These are phyloP conservation scores for Aphidius gifuensis DNA, from an alignment of 1,140 invertebrate genomes.

Conservation along the genomic window DNA sequence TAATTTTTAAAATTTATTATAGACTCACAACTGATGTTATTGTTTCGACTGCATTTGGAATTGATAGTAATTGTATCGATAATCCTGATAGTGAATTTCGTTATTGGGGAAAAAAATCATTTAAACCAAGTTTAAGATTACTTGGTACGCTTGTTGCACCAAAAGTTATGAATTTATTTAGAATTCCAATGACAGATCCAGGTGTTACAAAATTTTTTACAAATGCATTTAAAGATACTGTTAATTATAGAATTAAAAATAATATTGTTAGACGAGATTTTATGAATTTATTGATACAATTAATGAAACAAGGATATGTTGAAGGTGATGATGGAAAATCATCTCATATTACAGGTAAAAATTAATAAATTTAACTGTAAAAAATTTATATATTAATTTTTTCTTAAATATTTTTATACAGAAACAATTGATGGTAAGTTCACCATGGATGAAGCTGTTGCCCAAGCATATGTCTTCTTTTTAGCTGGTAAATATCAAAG, in stretches of 20 bases:
- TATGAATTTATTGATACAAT: constrained; percentile 37
- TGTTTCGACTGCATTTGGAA: constrained; percentile 58
- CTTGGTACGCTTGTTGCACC: no score
- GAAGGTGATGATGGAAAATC: constrained; percentile 14
- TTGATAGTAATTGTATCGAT: constrained; percentile 56
- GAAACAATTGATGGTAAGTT: constrained; percentile 37
- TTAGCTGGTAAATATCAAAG: constrained; percentile 32
- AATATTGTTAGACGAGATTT: constrained; percentile 51
- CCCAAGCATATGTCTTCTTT: constrained; percentile 37
- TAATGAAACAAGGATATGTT: constrained; percentile 33
- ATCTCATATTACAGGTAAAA: no score
- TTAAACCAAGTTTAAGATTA: not conserved
- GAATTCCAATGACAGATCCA: constrained; percentile 17
- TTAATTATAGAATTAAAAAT: constrained; percentile 49
- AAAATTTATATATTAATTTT: no score
- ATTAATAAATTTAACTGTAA: no score
- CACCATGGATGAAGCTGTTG: constrained; percentile 25
- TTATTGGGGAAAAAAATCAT: constrained; percentile 28
- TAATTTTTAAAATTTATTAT: no score
- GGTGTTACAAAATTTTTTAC: constrained; percentile 50
- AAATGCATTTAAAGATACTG: constrained; percentile 53
- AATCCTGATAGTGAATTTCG: constrained; percentile 43
- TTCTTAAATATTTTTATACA: no score
- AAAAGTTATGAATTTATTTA: constrained; percentile 22
- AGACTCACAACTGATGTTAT: constrained; percentile 61